Base-by-base conservation (phyloP, 2,797 vertebrate genomes). In the Sparus aurata region DNA sequence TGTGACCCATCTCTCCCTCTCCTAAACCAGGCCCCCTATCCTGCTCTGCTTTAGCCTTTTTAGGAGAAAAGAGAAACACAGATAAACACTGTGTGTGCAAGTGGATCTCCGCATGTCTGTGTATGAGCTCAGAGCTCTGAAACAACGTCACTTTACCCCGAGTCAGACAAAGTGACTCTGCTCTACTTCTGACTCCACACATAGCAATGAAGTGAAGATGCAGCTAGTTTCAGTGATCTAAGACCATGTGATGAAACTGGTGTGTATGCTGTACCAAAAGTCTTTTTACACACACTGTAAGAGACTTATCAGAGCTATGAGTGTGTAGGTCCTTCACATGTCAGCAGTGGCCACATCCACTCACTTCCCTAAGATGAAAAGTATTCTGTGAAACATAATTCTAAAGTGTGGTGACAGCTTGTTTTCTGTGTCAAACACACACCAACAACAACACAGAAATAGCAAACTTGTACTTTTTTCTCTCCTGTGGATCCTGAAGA, bases 1-100 rank as follows among this genome's bases (percentile, higher is more conserved):
- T 63, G 66, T 80, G 80, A 86, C 80, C 82, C 54, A 17, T 41
- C 63, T 41, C 69, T 80, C 83, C 75, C 72, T 68, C 30, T 74
- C 69, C 73, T 70, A 68, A 80, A 80, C 70, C 73, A 7, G 5
- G 59, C 58, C 79, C 38, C 58, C 52, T 30, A 45, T 73, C 50
- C 69, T 1, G 57, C 67, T 82, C 75, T 18, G 23, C 70, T 85
- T 60, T 77, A 34, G 64, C 79, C 82, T 87, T 92, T 89, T 89
- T 84, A 78, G 86, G 86, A 84, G 62, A 90, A 82, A 75, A 50
- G 18, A 46, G 23, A 60, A 53, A 79, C 61, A 8, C 11, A 54
- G 66, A 63, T 38, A 70, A 77, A 73, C 69, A 70, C n/a, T 46
- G 69, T 62, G 53, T 73, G 67, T 17, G 47, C 25, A 57, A 18